These are phyloP conservation scores for Hybos culiciformis DNA, from an alignment of 2,888 invertebrate species.

Conservation along the genomic window DNA sequence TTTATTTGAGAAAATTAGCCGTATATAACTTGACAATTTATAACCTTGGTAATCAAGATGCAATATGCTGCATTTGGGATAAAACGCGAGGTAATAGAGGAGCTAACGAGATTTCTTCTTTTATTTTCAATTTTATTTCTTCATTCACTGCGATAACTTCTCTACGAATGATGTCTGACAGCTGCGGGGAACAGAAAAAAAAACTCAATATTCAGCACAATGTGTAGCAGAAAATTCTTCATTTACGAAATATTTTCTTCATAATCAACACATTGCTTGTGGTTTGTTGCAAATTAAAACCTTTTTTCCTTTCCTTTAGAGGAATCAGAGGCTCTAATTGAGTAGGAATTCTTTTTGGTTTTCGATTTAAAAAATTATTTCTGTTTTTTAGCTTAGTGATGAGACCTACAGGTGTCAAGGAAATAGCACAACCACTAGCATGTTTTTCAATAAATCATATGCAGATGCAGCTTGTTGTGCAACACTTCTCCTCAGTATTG, in stretches of 20 bases:
- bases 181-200: too few species aligned
- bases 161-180: too few species aligned
- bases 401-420: conserved; percentile 1
- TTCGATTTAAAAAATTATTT: conserved; percentile 5
- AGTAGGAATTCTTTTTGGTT: not conserved
- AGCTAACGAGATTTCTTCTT: not conserved
- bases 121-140: not conserved
- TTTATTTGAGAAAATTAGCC: not conserved
- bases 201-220: too few species aligned
- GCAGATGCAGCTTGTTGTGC: conserved; percentile 5
- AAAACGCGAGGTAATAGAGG: conserved; percentile 1
- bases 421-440: not conserved
- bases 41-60: not conserved
- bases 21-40: not conserved
- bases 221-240: too few species aligned
- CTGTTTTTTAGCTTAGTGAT: conserved; percentile 5
- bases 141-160: too few species aligned
- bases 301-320: conserved; percentile 4
- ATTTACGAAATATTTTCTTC: too few species aligned
- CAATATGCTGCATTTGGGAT: not conserved
- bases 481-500: conserved; percentile 5
- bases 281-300: not conserved
- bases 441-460: conserved; percentile 3
- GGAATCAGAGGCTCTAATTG: not conserved
- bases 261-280: not conserved